Percentiles rank a stretch among this genome's conserved stretches.
phyloP scores from a whole-genome alignment of 2,113 vertebrate species.

The Cebidichthys violaceus region DNA sequence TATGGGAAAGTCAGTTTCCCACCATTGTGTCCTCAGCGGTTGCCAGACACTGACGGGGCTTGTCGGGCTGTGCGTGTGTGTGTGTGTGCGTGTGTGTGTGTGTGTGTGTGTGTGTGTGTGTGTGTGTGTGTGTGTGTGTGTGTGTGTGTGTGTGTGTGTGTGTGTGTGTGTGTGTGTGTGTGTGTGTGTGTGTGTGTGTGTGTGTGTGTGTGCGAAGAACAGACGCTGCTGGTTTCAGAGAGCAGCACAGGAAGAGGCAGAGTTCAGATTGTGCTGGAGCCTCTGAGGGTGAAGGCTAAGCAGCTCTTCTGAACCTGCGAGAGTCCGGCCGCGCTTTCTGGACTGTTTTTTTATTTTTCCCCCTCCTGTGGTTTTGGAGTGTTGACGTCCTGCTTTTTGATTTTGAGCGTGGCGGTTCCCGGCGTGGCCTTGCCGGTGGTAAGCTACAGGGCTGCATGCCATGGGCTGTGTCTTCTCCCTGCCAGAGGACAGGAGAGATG shows the following conservation, averaged over 20 bases:
- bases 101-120: conserved; percentile 13
- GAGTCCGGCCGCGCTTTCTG: conserved; percentile 35
- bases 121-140: conserved; percentile 37
- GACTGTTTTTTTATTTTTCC: conserved; percentile 33
- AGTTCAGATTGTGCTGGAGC: conserved; percentile 64
- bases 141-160: conserved; percentile 27
- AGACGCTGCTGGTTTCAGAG: conserved; percentile 64
- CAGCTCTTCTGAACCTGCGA: conserved; percentile 32
- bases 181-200: conserved; percentile 12
- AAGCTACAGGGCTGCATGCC: conserved; percentile 71
- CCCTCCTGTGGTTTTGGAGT: conserved; percentile 22
- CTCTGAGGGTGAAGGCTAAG: conserved; percentile 45
- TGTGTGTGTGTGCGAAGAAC: conserved; percentile 47
- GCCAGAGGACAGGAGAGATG: conserved; percentile 83
- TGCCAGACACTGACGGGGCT: conserved; percentile 88
- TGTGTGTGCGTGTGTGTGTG: conserved; percentile 39
- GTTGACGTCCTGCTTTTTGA: conserved; percentile 63
- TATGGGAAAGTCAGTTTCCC: conserved; percentile 80
- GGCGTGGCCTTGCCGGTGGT: conserved; percentile 60
- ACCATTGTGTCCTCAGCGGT: conserved; percentile 78
- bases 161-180: conserved; percentile 47
- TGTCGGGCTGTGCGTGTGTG: conserved; percentile 46
- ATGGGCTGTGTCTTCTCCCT: conserved; percentile 93
- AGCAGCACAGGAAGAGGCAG: conserved; percentile 71
- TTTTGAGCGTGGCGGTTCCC: conserved; percentile 59